Base-by-base conservation (phyloP, 2,888 invertebrate species). In the Polydesmus complanatus region DNA sequence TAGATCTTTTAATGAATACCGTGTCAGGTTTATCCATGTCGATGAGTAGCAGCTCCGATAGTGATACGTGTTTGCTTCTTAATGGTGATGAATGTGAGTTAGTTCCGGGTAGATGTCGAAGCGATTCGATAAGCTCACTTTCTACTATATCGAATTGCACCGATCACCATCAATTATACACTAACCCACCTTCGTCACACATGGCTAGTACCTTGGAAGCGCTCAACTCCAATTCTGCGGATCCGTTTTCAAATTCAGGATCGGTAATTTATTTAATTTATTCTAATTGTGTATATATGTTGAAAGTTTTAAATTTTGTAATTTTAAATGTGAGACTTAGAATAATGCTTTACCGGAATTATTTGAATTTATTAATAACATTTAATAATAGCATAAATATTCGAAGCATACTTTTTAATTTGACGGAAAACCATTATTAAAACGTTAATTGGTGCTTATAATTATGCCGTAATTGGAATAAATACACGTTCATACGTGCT, bases 1-100 rank as follows among this genome's bases (percentile, higher is more conserved):
- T 63, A 1, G 63, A 63, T 49, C 37, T 63, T 27, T 26, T 63
- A 1, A 63, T 49, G 8, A 57, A 53, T 47, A 59, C 56, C 27
- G 19, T 56, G 5, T 56, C 62, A n/a, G 52, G 48, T 3, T 56
- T 37, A n/a, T 53, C 26, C 26, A 48, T 22, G 71, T 76, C 63
- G 74, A 78, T 66, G 73, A 75, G 54, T 64, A 65, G 57, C 69
- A 74, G 61, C 71, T 74, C 61, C 3, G 56, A 69, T 48, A 54
- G 59, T 27, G 54, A 50, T 27, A 19, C 11, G 8, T 19, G 48
- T 48, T 8, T 48, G 3, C 27, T 51, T 2, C 37, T 27, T 21
- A 53, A 27, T 47, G 54, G 48, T 21, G 47, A 25, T 26, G 47
- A 61, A 5, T 55, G 26, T 11, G 49, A 25, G n/a, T 2, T 48